Base-by-base conservation (phyloP, 2,113 vertebrate genomes). In the Odocoileus virginianus region DNA sequence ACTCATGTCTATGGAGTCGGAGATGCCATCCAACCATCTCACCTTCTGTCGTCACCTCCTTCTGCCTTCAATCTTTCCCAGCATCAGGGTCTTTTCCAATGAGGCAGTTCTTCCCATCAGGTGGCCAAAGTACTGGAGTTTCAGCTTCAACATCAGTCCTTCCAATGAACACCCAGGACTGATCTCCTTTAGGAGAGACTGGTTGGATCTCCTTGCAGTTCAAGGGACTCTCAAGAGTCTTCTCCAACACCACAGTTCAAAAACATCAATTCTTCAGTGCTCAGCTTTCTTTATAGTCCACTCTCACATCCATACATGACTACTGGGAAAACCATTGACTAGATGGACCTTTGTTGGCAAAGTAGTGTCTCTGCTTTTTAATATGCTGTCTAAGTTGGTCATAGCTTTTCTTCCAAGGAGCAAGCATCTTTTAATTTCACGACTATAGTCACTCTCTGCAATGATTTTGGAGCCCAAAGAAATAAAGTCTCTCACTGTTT, bases 401-500 rank as follows among this genome's bases (percentile, higher is more conserved):
- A 71, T 36, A 21, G n/a, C 4, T 71, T 71, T 71, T 71, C 64
- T 36, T 71, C 17, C 64, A 71, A 71, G n/a, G n/a, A 71, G n/a
- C 8, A 71, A 36, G 64, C n/a, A 36, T 21, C 64, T 71, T 71
- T 36, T 71, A 21, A 71, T 71, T 71, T 36, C n/a, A 71, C 1
- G n/a, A n/a, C 17, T 71, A 4, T 11, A 36, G 9, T 71, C 17
- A 71, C n/a, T 10, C 2, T 71, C 64, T 71, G 64, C n/a, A 71
- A 21, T 36, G 19, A 71, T 21, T 36, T 36, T 36, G n/a, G n/a
- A 71, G n/a, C n/a, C 64, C 33, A 0, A 0, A 0, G 12, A 67
- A 71, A 36, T 36, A 36, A 67, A 36, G 64, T 71, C n/a, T 71
- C n/a, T 36, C 19, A 36, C 64, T 21, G 4, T 71, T 71, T 36